Percentiles rank a stretch among this genome's conserved stretches.
Evolutionary conservation across 2,888 invertebrate species (phyloP).

Genomic region (Lydus trimaculatus): DNA sequence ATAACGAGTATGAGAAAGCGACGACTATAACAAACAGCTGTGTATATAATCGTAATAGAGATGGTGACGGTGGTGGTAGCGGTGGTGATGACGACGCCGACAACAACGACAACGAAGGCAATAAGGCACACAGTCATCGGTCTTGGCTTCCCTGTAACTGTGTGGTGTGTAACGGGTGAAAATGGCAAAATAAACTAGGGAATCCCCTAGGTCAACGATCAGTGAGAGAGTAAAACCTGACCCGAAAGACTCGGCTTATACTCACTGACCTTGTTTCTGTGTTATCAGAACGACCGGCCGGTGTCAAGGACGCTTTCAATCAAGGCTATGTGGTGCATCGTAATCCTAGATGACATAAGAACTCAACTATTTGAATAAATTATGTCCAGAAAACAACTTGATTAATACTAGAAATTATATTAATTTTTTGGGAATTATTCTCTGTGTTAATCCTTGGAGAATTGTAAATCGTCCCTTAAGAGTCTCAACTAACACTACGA

Average conservation of each 20-base stretch:
- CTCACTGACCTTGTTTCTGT: constrained; percentile 55
- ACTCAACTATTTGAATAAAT: no score
- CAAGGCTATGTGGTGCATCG: constrained; percentile 8
- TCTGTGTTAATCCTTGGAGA: background rate
- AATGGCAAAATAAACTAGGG: constrained; percentile 54
- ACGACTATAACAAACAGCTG: constrained; percentile 8
- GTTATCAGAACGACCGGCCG: constrained; percentile 37
- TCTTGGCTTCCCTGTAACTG: constrained; percentile 37
- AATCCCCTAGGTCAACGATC: constrained; percentile 60
- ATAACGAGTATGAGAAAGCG: constrained; percentile 25
- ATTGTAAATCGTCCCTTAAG: background rate
- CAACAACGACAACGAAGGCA: constrained; percentile 22
- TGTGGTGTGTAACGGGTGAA: constrained; percentile 48
- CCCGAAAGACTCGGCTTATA: constrained; percentile 53
- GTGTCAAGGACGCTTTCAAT: constrained; percentile 41
- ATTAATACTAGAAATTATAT: background rate
- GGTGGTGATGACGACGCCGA: constrained; percentile 8
- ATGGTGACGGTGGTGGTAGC: constrained; percentile 1
- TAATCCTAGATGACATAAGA: no score
- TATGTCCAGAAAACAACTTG: background rate
- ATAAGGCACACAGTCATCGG: constrained; percentile 25
- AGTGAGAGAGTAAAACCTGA: constrained; percentile 48
- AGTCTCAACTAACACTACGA: background rate
- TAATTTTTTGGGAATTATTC: background rate
- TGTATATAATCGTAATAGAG: constrained; percentile 1